A percentile compares a stretch with the other conserved stretches of the same genome.
Evolutionary conservation across 2,113 vertebrate species (phyloP).

Genomic region (Callipepla californica): DNA sequence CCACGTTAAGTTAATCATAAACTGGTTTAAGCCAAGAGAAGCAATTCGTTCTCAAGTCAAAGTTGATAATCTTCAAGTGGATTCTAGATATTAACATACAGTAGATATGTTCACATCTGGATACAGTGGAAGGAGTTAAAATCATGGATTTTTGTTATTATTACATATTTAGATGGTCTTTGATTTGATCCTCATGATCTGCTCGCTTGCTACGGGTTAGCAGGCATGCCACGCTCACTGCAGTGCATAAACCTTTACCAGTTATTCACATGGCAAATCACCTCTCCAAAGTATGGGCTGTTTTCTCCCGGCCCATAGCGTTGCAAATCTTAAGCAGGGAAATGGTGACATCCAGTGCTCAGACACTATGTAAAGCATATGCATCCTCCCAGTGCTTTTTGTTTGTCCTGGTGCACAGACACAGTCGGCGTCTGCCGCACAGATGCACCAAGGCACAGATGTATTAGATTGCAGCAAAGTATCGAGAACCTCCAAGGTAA

Average conservation of each 20-base stretch:
- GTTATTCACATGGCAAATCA: background rate
- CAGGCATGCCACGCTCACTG: no score
- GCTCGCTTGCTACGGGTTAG: background rate
- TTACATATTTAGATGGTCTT: accelerated
- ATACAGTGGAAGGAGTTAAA: background rate
- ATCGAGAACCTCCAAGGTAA: background rate
- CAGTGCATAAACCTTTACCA: background rate
- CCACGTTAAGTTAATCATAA: background rate
- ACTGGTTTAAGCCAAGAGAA: conserved; percentile 7
- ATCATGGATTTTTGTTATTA: background rate
- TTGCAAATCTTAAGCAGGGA: background rate
- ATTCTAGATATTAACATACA: background rate
- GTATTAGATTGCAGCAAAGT: background rate
- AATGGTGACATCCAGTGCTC: conserved; percentile 51
- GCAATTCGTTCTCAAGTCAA: background rate
- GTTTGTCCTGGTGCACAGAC: background rate
- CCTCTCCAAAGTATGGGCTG: background rate
- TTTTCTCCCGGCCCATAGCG: background rate
- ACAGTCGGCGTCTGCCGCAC: accelerated
- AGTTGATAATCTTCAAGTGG: background rate
- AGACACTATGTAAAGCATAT: background rate
- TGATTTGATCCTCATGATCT: background rate
- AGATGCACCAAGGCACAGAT: accelerated
- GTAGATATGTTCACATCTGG: background rate
- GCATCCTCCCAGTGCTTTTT: accelerated